A percentile compares a stretch with the other conserved stretches of the same genome.
These are phyloP conservation scores for Megalops atlanticus DNA, from an alignment of 2,113 vertebrate genomes.

Conservation along the genomic window DNA sequence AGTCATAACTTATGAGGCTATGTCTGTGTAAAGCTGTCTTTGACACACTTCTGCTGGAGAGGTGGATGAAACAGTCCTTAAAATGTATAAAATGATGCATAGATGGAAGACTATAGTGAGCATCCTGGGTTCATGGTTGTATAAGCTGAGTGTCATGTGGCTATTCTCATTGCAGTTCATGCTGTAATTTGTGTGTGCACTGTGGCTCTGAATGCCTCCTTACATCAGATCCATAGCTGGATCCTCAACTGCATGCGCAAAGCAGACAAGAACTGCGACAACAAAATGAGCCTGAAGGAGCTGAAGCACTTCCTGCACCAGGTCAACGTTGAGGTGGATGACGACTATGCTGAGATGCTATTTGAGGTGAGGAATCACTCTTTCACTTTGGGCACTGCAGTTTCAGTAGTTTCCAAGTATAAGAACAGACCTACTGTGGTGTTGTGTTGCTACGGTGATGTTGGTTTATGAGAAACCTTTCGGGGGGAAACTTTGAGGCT, in stretches of 20 bases:
- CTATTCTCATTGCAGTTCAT: not conserved
- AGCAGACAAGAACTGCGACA: conserved; percentile 90
- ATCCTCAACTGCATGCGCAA: conserved; percentile 87
- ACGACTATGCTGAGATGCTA: conserved; percentile 80
- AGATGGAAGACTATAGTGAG: too few relatives aligned
- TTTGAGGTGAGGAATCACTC: conserved; percentile 78
- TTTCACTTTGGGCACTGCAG: not conserved
- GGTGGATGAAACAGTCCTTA: too few relatives aligned
- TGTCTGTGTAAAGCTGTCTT: too few relatives aligned
- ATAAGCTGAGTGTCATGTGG: not conserved
- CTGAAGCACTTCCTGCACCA: conserved; percentile 85
- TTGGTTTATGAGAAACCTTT: not conserved
- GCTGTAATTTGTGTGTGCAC: not conserved
- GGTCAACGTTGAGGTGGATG: conserved; percentile 87
- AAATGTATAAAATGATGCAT: too few relatives aligned
- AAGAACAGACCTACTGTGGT: too few relatives aligned
- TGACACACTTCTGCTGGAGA: too few relatives aligned
- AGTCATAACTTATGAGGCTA: too few relatives aligned
- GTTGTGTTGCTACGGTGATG: not conserved
- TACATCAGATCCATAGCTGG: conserved; percentile 81
- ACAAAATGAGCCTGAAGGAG: conserved; percentile 87
- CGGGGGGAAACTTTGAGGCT: not conserved
- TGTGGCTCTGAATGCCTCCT: too few relatives aligned
- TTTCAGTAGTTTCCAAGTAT: too few relatives aligned
- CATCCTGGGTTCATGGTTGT: too few relatives aligned